These are phyloP conservation scores for Halcyon chelicuti DNA, from an alignment of 2,797 vertebrate genomes.

Conservation along the genomic window DNA sequence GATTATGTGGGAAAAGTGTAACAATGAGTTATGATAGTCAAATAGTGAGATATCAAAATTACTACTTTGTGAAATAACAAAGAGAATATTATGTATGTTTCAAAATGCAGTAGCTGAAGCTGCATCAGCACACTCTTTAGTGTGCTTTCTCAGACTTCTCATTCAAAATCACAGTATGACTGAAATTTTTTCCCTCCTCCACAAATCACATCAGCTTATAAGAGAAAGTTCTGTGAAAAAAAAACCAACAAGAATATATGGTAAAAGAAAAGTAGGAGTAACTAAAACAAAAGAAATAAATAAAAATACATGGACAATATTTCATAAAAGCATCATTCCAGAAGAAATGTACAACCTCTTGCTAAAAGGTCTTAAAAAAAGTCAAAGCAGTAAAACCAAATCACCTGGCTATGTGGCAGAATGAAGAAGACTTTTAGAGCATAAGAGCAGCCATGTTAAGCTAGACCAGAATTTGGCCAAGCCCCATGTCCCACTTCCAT, in stretches of 20 bases:
- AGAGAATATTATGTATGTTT: neutral
- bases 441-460: neutral
- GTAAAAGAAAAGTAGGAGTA: neutral
- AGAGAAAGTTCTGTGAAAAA: neutral
- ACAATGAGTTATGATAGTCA: neutral
- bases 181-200: neutral
- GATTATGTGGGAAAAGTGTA: neutral
- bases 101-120: neutral
- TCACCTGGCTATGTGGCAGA: accelerated
- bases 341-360: neutral
- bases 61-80: neutral
- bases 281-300: accelerated
- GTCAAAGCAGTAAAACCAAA: neutral
- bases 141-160: neutral
- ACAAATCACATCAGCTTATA: neutral
- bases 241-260: neutral
- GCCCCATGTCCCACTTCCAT: neutral
- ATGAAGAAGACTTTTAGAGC: neutral
- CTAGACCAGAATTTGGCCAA: neutral
- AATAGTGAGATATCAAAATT: neutral
- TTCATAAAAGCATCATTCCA: neutral
- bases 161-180: neutral
- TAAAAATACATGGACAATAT: accelerated
- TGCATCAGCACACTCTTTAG: neutral
- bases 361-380: neutral